Conservation (phyloP, 2,888 invertebrate species). For the Acleris holmiana region DNA sequence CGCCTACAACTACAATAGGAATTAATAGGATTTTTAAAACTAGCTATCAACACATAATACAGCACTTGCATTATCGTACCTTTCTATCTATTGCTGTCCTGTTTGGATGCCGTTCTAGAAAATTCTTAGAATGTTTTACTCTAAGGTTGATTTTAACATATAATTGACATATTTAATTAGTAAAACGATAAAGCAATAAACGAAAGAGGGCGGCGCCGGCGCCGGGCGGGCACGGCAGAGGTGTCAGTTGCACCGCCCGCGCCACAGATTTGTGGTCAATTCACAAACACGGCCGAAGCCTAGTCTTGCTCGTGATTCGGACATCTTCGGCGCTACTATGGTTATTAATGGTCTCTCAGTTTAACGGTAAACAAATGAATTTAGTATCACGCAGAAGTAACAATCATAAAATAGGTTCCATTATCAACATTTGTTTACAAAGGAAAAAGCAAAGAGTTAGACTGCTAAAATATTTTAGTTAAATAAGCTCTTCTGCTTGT, state of each 20-base stretch:
- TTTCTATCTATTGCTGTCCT: no score
- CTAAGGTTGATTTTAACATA: background rate
- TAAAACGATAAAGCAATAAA: conserved; percentile 31
- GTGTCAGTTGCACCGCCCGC: conserved; percentile 35
- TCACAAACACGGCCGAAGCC: conserved; percentile 30
- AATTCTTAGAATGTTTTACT: no score
- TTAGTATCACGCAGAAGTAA: background rate
- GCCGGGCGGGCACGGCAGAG: conserved; percentile 23
- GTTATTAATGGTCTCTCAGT: conserved; percentile 31
- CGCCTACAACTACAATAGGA: no score
- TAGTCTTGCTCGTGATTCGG: conserved; percentile 34
- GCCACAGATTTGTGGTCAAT: conserved; percentile 39
- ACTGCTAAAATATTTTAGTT: no score
- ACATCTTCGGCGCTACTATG: conserved; percentile 32
- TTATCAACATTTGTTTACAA: no score
- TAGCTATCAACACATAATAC: no score
- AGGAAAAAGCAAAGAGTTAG: no score
- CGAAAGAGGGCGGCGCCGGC: conserved; percentile 36
- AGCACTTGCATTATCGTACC: no score
- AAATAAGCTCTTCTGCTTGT: background rate
- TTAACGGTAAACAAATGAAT: conserved; percentile 5
- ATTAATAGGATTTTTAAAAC: no score
- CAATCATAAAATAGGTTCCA: background rate
- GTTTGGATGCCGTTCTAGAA: no score
- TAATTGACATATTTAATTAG: conserved; percentile 32